These are phyloP conservation scores for Heteractis magnifica DNA, from an alignment of 92 coral and sea anemone genomes.

Conservation along the genomic window DNA sequence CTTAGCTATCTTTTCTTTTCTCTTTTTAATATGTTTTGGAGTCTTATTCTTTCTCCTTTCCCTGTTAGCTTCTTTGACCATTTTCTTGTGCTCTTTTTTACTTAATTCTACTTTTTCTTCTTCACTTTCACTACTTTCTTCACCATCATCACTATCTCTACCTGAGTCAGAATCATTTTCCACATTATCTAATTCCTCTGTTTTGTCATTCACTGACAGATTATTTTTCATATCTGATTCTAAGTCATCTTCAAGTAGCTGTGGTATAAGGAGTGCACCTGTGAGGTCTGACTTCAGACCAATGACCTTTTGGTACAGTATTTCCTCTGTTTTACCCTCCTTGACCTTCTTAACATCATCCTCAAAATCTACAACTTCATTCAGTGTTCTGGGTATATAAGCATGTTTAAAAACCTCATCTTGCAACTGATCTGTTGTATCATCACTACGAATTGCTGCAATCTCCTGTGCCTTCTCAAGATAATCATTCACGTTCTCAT, in stretches of 20 bases:
- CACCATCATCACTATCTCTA: slow-evolving; percentile 48
- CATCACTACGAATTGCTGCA: slow-evolving; percentile 67
- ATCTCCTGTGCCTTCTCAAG: slow-evolving; percentile 86
- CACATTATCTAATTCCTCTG: neutral
- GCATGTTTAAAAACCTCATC: slow-evolving; percentile 95
- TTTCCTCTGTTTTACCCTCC: slow-evolving; percentile 69
- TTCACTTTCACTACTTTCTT: slow-evolving; percentile 45
- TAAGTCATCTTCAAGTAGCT: slow-evolving; percentile 45
- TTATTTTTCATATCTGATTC: slow-evolving; percentile 10
- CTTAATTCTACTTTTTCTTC: slow-evolving; percentile 43
- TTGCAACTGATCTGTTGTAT: slow-evolving; percentile 56
- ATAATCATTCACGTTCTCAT: slow-evolving; percentile 83
- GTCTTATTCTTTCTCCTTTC: slow-evolving; percentile 84
- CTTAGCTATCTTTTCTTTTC: slow-evolving; percentile 87
- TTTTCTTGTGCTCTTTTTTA: slow-evolving; percentile 87
- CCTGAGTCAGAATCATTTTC: neutral
- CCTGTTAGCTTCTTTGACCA: slow-evolving; percentile 91
- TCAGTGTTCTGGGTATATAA: slow-evolving; percentile 91
- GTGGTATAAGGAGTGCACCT: slow-evolving; percentile 77
- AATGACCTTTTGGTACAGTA: slow-evolving; percentile 84
- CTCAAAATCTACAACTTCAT: slow-evolving; percentile 89
- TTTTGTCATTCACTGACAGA: slow-evolving; percentile 6
- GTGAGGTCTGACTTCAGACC: slow-evolving; percentile 90
- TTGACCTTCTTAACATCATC: slow-evolving; percentile 71
- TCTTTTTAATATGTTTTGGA: slow-evolving; percentile 93